A percentile compares a stretch with the other conserved stretches of the same genome.
Conservation (phyloP, 1,140 invertebrate species). For the Caenorhabditis brenneri region DNA sequence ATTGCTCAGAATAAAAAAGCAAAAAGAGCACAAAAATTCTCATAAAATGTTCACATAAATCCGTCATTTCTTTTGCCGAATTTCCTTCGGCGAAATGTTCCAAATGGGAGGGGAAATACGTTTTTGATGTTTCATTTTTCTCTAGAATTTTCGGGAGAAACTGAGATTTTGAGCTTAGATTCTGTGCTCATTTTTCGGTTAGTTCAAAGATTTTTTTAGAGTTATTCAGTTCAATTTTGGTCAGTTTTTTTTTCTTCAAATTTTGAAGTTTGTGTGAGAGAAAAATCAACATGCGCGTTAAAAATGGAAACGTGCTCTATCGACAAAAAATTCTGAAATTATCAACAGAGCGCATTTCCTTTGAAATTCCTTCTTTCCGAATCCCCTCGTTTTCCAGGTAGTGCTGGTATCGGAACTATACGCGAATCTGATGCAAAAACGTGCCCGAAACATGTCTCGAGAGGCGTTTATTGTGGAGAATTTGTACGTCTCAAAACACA, state of each 20-base stretch:
- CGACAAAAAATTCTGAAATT: too few species aligned
- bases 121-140: not conserved
- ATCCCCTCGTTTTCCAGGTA: constrained; percentile 58
- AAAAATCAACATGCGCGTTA: too few species aligned
- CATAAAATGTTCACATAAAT: constrained; percentile 12
- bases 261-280: too few species aligned
- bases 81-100: not conserved
- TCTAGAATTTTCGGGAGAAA: not conserved
- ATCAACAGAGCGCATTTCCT: too few species aligned
- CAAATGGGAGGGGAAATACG: too few species aligned
- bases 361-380: too few species aligned
- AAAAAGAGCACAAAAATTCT: not conserved
- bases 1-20: not conserved
- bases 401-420: constrained; percentile 70
- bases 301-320: too few species aligned
- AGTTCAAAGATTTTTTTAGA: too few species aligned
- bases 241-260: too few species aligned
- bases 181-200: not conserved
- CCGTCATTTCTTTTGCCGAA: not conserved
- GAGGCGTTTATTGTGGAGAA: constrained; percentile 71
- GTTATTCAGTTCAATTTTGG: too few species aligned
- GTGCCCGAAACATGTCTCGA: constrained; percentile 62
- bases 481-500: constrained; percentile 70
- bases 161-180: not conserved
- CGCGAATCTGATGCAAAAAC: constrained; percentile 70